Percentiles rank a stretch among this genome's conserved stretches.
These are phyloP conservation scores for Cavia aperea DNA, from an alignment of 2,113 vertebrate species.

Conservation along the genomic window DNA sequence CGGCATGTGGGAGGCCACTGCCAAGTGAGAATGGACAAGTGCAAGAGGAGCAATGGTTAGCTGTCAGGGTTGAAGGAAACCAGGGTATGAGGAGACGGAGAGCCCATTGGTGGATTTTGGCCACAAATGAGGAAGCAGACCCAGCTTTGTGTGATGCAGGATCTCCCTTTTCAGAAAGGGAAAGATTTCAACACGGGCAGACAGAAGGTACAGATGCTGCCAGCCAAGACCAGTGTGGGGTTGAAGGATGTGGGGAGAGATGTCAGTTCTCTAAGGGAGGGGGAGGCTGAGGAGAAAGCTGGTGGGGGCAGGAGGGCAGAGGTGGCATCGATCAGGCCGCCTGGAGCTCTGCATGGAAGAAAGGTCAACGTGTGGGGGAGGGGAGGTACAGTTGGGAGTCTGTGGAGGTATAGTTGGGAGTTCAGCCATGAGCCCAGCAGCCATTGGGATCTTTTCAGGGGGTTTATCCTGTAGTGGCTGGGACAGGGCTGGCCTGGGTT, in stretches of 20 bases:
- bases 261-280: background rate
- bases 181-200: background rate
- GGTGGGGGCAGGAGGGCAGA: background rate
- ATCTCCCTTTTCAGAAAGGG: background rate
- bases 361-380: background rate
- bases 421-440: background rate
- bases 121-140: background rate
- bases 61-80: background rate
- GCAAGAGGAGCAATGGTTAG: background rate
- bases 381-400: background rate
- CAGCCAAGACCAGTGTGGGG: background rate
- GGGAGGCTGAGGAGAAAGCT: background rate
- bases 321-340: fast-evolving
- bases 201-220: background rate
- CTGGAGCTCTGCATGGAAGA: background rate
- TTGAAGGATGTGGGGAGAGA: background rate
- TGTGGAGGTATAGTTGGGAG: background rate
- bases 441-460: background rate
- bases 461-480: background rate
- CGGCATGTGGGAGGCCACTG: background rate
- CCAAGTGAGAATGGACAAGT: background rate
- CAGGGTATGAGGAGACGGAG: background rate
- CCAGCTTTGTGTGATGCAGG: background rate
- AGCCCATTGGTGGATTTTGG: background rate
- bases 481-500: background rate